phyloP scores from a whole-genome alignment of 2,797 vertebrate genomes.

The Bufotes viridis region DNA sequence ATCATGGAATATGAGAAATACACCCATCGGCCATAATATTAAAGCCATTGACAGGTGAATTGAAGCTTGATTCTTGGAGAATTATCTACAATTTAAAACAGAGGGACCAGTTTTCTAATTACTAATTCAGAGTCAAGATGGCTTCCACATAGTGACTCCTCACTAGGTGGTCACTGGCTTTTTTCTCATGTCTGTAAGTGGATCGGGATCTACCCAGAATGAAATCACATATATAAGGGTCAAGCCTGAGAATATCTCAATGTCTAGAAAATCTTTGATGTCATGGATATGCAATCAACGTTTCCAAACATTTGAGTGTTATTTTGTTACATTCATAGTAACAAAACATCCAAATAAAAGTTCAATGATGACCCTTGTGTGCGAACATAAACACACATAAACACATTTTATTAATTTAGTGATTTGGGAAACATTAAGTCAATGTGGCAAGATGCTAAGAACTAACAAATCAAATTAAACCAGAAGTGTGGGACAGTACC shows the following conservation, averaged over 20 bases:
- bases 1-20: too few species aligned
- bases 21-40: too few species aligned
- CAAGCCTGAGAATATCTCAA: background rate
- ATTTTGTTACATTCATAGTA: background rate
- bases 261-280: background rate
- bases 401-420: slow-evolving; percentile 37
- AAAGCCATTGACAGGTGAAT: too few species aligned
- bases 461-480: slow-evolving; percentile 47
- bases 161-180: background rate
- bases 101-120: too few species aligned
- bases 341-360: background rate
- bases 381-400: slow-evolving; percentile 5
- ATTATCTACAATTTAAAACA: too few species aligned
- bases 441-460: slow-evolving; percentile 16
- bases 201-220: background rate
- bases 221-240: background rate
- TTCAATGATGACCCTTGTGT: background rate
- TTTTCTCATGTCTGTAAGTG: background rate
- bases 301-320: background rate
- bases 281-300: background rate
- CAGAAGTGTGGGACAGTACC: slow-evolving; percentile 24
- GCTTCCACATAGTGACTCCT: too few species aligned
- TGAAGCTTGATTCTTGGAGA: too few species aligned
- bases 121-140: too few species aligned
- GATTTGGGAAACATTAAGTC: slow-evolving; percentile 29